Conservation (phyloP, 2,797 vertebrate species). For the Mus spretus region DNA sequence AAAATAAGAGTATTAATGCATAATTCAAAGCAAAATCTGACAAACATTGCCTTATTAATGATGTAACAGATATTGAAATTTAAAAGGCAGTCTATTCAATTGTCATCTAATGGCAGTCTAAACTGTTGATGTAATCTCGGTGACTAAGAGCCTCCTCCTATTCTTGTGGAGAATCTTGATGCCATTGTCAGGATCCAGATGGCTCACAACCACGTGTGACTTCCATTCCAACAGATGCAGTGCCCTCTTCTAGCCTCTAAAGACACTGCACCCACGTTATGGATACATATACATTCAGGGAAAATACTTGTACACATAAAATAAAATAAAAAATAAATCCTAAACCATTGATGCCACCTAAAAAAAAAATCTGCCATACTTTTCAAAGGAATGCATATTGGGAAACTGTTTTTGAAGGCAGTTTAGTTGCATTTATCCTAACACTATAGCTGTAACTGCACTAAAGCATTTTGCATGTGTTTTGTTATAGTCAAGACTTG, state of each 20-base stretch:
- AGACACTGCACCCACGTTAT: no score
- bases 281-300: no score
- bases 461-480: background rate
- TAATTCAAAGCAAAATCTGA: constrained; percentile 27
- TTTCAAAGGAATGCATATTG: background rate
- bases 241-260: background rate
- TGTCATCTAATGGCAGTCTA: background rate
- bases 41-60: background rate
- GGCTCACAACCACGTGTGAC: background rate
- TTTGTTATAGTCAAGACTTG: background rate
- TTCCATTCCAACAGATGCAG: background rate
- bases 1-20: constrained; percentile 18
- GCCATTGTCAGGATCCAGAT: background rate
- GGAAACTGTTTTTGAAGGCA: background rate
- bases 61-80: constrained; percentile 6
- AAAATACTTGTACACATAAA: background rate
- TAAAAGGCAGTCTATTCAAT: background rate
- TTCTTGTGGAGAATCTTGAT: no score
- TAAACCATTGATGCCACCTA: background rate
- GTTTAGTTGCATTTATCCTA: background rate
- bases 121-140: background rate
- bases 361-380: background rate
- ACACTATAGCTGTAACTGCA: background rate
- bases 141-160: background rate
- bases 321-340: background rate